A percentile compares a stretch with the other conserved stretches of the same genome.
These are phyloP conservation scores for Eledone cirrhosa DNA, from an alignment of 2,888 invertebrate species.

Conservation along the genomic window DNA sequence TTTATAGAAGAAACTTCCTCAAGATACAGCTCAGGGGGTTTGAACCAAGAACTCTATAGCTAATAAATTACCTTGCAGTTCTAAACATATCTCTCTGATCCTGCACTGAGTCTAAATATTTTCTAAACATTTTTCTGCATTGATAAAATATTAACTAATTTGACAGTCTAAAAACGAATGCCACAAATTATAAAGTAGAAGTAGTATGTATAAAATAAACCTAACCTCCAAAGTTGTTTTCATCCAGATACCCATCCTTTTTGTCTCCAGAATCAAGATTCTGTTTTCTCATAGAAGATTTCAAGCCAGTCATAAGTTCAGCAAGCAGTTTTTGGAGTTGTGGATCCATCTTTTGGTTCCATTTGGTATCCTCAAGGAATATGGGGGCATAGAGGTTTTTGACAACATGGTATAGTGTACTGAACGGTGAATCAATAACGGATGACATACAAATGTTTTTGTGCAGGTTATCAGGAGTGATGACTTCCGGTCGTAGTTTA, in stretches of 20 bases:
- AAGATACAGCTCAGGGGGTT: no score
- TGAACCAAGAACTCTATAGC: no score
- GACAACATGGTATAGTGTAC: slow-evolving; percentile 73
- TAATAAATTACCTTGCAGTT: no score
- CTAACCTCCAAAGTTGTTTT: slow-evolving; percentile 61
- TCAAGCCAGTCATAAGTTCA: slow-evolving; percentile 69
- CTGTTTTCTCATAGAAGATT: slow-evolving; percentile 64
- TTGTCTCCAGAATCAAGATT: slow-evolving; percentile 36
- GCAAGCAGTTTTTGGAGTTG: slow-evolving; percentile 68
- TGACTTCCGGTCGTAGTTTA: slow-evolving; percentile 72
- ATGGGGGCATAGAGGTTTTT: slow-evolving; percentile 71
- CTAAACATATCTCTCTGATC: no score
- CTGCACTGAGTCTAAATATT: no score
- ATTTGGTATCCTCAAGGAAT: slow-evolving; percentile 66
- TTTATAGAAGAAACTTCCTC: no score
- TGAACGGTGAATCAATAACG: slow-evolving; percentile 72
- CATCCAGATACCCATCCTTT: slow-evolving; percentile 43
- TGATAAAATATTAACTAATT: no score
- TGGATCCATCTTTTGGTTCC: slow-evolving; percentile 68
- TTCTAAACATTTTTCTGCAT: no score
- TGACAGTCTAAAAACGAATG: no score
- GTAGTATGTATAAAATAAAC: neutral
- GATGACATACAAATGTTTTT: slow-evolving; percentile 73
- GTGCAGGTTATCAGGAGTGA: slow-evolving; percentile 73
- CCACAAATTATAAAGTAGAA: no score